A percentile compares a stretch with the other conserved stretches of the same genome.
phyloP scores from a whole-genome alignment of 2,888 invertebrate species.

The Morpho helenor region DNA sequence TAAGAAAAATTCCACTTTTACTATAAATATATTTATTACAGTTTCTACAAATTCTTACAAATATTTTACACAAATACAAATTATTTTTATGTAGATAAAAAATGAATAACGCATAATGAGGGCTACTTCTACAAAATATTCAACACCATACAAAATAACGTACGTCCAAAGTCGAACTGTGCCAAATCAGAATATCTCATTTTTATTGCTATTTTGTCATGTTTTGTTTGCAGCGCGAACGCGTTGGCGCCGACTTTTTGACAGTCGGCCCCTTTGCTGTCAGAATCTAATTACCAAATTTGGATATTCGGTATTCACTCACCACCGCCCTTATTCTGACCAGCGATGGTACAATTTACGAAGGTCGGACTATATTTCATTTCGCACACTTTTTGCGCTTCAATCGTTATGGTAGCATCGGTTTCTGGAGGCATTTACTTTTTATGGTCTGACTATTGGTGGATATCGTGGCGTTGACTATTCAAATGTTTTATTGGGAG shows the following conservation, averaged over 20 bases:
- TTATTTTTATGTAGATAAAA: too few species aligned
- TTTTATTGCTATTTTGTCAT: slow-evolving; percentile 45
- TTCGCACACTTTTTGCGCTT: slow-evolving; percentile 52
- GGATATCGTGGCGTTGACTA: slow-evolving; percentile 19
- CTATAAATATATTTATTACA: too few species aligned
- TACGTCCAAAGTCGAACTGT: slow-evolving; percentile 24
- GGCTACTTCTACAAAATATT: background rate
- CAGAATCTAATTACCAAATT: slow-evolving; percentile 71
- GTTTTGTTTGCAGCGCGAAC: slow-evolving; percentile 64
- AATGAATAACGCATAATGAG: background rate
- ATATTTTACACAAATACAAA: too few species aligned
- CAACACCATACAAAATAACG: slow-evolving; percentile 4
- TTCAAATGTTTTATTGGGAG: background rate
- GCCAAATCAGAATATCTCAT: slow-evolving; percentile 36
- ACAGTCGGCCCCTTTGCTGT: slow-evolving; percentile 74
- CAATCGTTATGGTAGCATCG: slow-evolving; percentile 66
- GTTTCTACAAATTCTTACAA: too few species aligned
- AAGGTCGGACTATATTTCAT: slow-evolving; percentile 31
- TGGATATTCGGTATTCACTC: slow-evolving; percentile 15
- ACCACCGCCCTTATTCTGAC: slow-evolving; percentile 13
- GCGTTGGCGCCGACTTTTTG: slow-evolving; percentile 70
- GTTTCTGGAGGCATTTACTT: slow-evolving; percentile 36
- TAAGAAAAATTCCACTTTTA: too few species aligned
- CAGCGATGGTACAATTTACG: slow-evolving; percentile 23
- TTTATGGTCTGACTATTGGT: slow-evolving; percentile 33